Base-by-base conservation (phyloP, 1,140 invertebrate genomes). In the Colletes gigas region DNA sequence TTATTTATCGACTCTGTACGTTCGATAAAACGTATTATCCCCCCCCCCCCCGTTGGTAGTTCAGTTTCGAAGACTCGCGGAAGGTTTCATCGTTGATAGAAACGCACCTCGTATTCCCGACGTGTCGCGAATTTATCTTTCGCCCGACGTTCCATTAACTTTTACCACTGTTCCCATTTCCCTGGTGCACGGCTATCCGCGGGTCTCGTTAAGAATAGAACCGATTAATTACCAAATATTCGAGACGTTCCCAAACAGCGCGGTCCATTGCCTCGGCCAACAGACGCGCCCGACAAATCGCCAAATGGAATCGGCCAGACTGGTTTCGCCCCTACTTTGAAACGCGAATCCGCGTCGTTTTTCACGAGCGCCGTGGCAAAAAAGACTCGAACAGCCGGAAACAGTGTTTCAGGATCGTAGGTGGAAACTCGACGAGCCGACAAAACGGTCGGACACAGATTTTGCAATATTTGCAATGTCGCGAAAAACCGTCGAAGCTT, bases 141-240 rank as follows among this genome's bases (percentile, higher is more conserved):
- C 60, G 21, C 5, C 72, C 52, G 60, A 65, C 60, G 41, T 74
- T 65, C 30, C 72, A 65, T 74, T 74, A 65, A 74, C 72, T 68
- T 76, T 59, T 76, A 68, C 47, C 74, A 41, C 17, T 44, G 60
- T 19, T 21, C 59, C 54, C 14, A 54, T 57, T 82, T 83, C 44
- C 44, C 47, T 52, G 44, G 52, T 67, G 47, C 50, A 30, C 30
- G 67, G 15, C 54, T 17, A 8, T 8, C 9, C 77, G 19, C 52
- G 30, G 30, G n/a, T 63, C 15, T 14, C 19, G 70, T 19, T 17
- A 30, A 47, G 67, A 65, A 70, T 75, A 83, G 47, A 52, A 50
- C 15, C 41, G 54, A 81, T 82, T 81, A 83, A 82, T 82, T 82
- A 77, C 30, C 39, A 19, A 83, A 81, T 83, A 71, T 83, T 77